phyloP scores from a whole-genome alignment of 2,888 invertebrate species.

The Dendrolimus pini region DNA sequence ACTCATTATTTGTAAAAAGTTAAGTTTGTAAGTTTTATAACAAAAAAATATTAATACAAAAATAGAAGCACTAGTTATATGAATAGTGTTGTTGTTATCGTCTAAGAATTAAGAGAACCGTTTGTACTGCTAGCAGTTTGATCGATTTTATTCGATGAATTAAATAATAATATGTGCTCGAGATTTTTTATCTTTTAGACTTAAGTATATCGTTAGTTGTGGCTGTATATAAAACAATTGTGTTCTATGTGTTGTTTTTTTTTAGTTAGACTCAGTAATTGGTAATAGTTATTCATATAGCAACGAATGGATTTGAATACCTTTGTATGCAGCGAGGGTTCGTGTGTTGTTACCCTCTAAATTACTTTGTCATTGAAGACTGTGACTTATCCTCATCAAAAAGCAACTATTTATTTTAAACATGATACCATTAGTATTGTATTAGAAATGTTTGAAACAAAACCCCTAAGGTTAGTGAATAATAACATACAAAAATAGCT shows the following conservation, averaged over 20 bases:
- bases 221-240: constrained; percentile 30
- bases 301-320: not conserved
- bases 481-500: too few relatives aligned
- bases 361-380: too few relatives aligned
- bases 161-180: not conserved
- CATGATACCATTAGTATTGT: too few relatives aligned
- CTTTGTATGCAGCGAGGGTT: not conserved
- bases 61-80: not conserved
- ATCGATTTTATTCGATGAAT: not conserved
- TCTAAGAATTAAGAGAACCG: not conserved
- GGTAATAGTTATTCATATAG: not conserved
- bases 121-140: not conserved
- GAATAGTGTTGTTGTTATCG: not conserved
- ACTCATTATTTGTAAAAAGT: constrained; percentile 23
- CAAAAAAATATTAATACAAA: not conserved
- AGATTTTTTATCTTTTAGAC: not conserved
- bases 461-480: too few relatives aligned
- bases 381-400: too few relatives aligned
- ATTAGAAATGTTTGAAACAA: too few relatives aligned
- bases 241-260: constrained; percentile 31
- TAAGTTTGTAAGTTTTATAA: constrained; percentile 15
- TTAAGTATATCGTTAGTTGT: constrained; percentile 7
- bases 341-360: not conserved
- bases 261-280: constrained; percentile 6
- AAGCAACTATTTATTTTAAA: too few relatives aligned